Evolutionary conservation across 2,113 vertebrate genomes (phyloP).

Genomic region (Nesoenas mayeri): DNA sequence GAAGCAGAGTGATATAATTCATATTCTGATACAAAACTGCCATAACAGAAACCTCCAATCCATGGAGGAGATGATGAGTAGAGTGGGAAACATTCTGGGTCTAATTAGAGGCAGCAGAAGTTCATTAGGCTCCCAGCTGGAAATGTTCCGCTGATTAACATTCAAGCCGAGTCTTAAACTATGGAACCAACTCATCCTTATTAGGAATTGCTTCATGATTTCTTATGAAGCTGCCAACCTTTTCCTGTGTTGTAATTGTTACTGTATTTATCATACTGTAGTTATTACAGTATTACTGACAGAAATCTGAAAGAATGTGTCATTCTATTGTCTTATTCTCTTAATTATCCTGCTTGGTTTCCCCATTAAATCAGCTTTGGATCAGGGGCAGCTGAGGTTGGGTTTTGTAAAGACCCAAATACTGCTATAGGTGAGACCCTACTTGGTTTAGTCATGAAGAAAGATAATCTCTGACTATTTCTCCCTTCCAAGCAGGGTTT

Average conservation of each 20-base stretch:
- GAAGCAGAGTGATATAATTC: background rate
- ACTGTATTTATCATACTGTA: background rate
- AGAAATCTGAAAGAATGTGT: background rate
- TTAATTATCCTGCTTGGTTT: background rate
- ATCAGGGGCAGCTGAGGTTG: background rate
- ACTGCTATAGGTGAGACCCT: background rate
- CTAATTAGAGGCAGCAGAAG: background rate
- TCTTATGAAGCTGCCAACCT: background rate
- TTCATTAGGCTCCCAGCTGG: background rate
- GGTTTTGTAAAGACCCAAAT: background rate
- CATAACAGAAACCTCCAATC: background rate
- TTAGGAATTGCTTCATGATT: background rate
- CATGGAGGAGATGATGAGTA: background rate
- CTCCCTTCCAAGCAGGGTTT: fast-evolving
- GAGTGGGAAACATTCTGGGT: background rate
- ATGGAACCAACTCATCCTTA: background rate
- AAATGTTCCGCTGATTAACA: background rate
- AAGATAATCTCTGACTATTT: background rate
- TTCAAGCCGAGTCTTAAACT: background rate
- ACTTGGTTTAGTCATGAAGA: background rate
- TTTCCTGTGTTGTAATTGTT: background rate
- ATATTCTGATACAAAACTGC: background rate
- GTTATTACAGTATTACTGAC: background rate
- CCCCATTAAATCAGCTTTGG: background rate
- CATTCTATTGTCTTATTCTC: background rate